Percentiles rank a stretch among this genome's conserved stretches.
These are phyloP conservation scores for Drosophila prostipennis DNA, from an alignment of 2,888 invertebrate genomes.

Conservation along the genomic window DNA sequence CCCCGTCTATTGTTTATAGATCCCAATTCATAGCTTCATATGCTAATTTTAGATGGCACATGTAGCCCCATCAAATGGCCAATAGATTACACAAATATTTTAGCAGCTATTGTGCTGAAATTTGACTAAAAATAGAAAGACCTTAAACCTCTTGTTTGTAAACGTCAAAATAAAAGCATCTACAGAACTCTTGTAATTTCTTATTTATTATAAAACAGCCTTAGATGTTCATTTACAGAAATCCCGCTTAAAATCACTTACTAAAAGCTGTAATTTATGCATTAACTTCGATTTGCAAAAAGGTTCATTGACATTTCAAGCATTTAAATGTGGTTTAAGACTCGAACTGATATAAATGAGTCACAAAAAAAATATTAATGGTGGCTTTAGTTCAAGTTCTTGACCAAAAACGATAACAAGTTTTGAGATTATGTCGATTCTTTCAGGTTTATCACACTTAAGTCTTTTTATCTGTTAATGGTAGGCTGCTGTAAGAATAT, in stretches of 20 bases:
- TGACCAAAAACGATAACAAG: not conserved
- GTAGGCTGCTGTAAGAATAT: not conserved
- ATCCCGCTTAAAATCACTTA: not conserved
- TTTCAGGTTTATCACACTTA: not conserved
- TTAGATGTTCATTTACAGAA: not conserved
- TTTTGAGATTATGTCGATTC: not conserved
- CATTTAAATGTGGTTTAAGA: not conserved
- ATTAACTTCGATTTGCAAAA: not conserved
- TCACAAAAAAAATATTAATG: not conserved
- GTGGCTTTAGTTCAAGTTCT: not conserved
- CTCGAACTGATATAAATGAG: not conserved
- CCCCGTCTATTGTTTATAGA: slow-evolving; percentile 13
- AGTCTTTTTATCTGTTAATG: not conserved
- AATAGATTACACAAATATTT: slow-evolving; percentile 1
- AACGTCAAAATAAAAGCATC: not conserved
- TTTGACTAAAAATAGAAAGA: slow-evolving; percentile 2
- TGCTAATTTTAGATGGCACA: slow-evolving; percentile 24
- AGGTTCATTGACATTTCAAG: not conserved
- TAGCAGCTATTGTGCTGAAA: slow-evolving; percentile 4
- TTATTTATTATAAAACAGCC: too few relatives aligned
- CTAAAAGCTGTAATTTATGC: not conserved
- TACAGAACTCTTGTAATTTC: not conserved
- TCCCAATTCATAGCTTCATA: slow-evolving; percentile 8
- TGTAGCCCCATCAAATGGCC: slow-evolving; percentile 14
- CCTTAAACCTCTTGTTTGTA: not conserved